Evolutionary conservation across 2,888 invertebrate genomes (phyloP).

Genomic region (Conus canariensis): DNA sequence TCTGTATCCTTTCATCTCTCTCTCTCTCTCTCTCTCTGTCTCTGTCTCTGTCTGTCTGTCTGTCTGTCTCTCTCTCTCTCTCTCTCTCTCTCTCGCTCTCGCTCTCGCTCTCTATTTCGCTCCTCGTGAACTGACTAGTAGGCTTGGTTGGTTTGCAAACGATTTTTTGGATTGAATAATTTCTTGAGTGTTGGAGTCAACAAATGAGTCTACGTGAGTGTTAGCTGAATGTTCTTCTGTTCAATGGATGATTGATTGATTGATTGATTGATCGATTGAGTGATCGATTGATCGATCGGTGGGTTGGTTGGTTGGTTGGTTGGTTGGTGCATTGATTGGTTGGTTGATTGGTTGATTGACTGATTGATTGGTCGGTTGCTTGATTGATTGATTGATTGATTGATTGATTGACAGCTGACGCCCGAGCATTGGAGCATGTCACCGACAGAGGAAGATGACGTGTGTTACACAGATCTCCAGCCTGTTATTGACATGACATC

Average conservation of each 20-base stretch:
- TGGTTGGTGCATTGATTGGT: background rate
- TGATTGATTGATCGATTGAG: background rate
- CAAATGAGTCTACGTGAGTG: background rate
- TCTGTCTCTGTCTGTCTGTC: background rate
- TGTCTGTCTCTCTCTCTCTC: background rate
- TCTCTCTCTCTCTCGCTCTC: no score
- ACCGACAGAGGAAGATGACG: background rate
- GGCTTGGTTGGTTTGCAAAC: background rate
- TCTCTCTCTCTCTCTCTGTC: no score
- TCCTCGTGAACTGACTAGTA: background rate
- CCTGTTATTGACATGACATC: background rate
- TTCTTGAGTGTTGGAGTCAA: background rate
- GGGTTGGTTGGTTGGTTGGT: background rate
- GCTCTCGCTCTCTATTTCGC: background rate
- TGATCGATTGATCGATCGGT: background rate
- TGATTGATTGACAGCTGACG: background rate
- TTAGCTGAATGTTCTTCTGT: background rate
- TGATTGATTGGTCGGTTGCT: background rate
- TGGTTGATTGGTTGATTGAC: background rate
- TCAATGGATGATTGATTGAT: background rate
- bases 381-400: background rate
- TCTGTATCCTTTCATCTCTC: no score
- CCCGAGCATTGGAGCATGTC: background rate
- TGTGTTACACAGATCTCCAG: background rate
- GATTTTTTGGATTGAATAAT: background rate